Conservation (phyloP, 2,888 invertebrate genomes). For the Erebia aethiops region DNA sequence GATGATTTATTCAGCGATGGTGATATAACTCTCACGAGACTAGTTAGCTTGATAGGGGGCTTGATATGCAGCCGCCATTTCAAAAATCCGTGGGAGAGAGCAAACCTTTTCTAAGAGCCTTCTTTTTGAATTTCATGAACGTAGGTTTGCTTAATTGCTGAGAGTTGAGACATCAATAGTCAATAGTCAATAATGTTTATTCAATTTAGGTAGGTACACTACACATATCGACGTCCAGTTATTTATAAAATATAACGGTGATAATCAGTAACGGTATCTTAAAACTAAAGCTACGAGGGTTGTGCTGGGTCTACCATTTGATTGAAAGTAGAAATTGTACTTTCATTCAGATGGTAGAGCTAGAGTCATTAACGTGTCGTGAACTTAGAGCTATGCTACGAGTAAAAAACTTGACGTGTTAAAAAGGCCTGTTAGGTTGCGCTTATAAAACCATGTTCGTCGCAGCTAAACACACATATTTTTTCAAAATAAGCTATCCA, state of each 20-base stretch:
- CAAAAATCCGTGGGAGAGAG: constrained; percentile 32
- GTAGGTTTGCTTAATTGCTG: neutral
- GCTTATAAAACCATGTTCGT: neutral
- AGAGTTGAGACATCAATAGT: neutral
- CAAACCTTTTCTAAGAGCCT: constrained; percentile 1
- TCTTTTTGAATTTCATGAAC: constrained; percentile 7
- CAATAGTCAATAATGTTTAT: too few species aligned
- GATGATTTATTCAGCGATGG: constrained; percentile 64
- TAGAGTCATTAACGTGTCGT: too few species aligned
- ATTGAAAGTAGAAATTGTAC: neutral
- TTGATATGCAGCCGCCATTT: constrained; percentile 14
- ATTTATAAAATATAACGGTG: too few species aligned
- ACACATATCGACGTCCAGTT: too few species aligned
- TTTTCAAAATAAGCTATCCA: neutral
- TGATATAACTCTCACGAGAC: constrained; percentile 44
- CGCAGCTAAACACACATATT: too few species aligned
- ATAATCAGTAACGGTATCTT: too few species aligned
- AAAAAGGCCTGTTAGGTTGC: neutral
- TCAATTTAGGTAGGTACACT: too few species aligned
- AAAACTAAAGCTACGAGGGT: too few species aligned
- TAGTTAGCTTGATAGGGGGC: constrained; percentile 23
- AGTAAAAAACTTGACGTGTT: neutral
- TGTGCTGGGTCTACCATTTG: neutral
- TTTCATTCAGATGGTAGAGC: too few species aligned
- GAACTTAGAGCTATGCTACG: too few species aligned